Evolutionary conservation across 1,140 invertebrate species (phyloP).

Genomic region (Tribolium castaneum): DNA sequence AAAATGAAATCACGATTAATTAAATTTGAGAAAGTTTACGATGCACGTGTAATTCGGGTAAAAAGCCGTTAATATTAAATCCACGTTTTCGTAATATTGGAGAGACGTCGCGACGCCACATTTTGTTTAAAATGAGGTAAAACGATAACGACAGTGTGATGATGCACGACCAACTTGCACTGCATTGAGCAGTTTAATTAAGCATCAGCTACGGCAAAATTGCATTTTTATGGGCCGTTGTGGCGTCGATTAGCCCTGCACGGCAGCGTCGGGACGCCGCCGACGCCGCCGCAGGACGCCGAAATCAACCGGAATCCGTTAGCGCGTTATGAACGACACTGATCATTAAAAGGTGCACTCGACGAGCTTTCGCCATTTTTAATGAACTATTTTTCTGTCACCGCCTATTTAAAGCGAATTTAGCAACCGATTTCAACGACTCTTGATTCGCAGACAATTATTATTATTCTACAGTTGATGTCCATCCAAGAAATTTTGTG

Average conservation of each 20-base stretch:
- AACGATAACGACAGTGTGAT: conserved; percentile 46
- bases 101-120: conserved; percentile 13
- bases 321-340: neutral
- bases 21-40: conserved; percentile 21
- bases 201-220: conserved; percentile 45
- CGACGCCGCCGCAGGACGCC: conserved; percentile 25
- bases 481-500: too few relatives aligned
- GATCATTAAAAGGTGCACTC: neutral
- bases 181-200: conserved; percentile 48
- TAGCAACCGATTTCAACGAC: too few relatives aligned
- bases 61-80: neutral
- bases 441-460: too few relatives aligned
- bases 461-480: too few relatives aligned
- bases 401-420: too few relatives aligned
- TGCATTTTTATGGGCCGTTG: conserved; percentile 46
- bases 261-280: conserved; percentile 28
- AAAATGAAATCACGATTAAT: conserved; percentile 25
- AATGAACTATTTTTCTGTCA: neutral
- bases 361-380: neutral
- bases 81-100: neutral
- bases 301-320: neutral
- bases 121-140: conserved; percentile 32
- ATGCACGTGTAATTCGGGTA: neutral
- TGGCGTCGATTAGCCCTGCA: conserved; percentile 39
- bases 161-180: conserved; percentile 45